phyloP scores from a whole-genome alignment of 1,140 invertebrate species.

The Whitmania pigra region DNA sequence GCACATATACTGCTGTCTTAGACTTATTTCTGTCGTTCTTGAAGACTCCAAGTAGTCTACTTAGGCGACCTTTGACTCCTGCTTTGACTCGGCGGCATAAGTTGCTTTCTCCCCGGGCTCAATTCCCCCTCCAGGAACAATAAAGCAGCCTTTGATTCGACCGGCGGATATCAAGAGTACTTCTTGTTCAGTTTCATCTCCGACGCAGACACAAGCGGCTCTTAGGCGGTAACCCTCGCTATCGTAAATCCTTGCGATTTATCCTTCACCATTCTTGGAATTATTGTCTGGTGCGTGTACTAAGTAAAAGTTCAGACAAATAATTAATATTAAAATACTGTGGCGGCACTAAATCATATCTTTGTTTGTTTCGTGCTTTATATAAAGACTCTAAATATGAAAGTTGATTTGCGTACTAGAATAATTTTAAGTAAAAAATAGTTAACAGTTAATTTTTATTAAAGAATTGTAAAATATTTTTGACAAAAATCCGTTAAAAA shows the following conservation, averaged over 20 bases:
- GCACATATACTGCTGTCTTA: conserved; percentile 79
- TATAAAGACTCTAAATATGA: too few relatives aligned
- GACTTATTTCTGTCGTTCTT: conserved; percentile 83
- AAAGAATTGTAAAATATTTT: too few relatives aligned
- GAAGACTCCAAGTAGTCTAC: conserved; percentile 76
- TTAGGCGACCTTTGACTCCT: conserved; percentile 73
- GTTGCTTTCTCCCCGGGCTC: conserved; percentile 70
- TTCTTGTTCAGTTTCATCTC: conserved; percentile 77
- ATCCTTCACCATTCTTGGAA: conserved; percentile 69
- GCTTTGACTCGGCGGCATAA: conserved; percentile 75
- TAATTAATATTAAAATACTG: too few relatives aligned
- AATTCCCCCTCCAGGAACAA: conserved; percentile 88
- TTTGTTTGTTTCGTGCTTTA: too few relatives aligned
- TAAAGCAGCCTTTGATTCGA: conserved; percentile 73
- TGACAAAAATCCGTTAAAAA: too few relatives aligned
- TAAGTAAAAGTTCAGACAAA: too few relatives aligned
- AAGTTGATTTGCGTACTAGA: neutral
- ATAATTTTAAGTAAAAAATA: too few relatives aligned
- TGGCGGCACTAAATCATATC: too few relatives aligned
- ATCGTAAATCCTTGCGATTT: conserved; percentile 89
- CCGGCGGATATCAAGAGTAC: conserved; percentile 81
- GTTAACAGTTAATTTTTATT: too few relatives aligned
- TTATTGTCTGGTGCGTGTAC: too few relatives aligned
- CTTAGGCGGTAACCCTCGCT: conserved; percentile 79
- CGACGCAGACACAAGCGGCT: conserved; percentile 86